Base-by-base conservation (phyloP, 2,888 invertebrate species). In the Ametastegia equiseti region DNA sequence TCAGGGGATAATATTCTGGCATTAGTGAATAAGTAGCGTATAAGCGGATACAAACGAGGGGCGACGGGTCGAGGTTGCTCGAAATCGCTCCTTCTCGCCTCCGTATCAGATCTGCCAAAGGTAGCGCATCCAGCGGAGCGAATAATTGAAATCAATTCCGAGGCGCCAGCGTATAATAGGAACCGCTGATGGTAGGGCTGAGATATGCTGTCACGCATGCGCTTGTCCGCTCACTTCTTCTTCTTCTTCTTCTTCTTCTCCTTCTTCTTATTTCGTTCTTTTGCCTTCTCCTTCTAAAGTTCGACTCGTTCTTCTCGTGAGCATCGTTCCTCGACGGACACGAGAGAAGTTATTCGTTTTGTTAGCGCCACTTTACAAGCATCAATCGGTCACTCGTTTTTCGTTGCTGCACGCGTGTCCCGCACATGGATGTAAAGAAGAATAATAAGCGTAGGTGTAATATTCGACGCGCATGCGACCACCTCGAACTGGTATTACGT, bases 91-190 rank as follows among this genome's bases (percentile, higher is more conserved):
- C 60, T 63, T 78, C 78, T 63, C 78, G 78, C 60, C 63, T 57
- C 78, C 78, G 39, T 63, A 63, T 78, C 57, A 78, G 78, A 80
- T 69, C 69, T 81, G 83, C 75, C 71, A 65, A 79, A 80, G 65
- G 73, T 65, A 63, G 69, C 77, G 78, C 45, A 60, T 82, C 39
- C 80, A 47, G 65, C 30, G 45, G 77, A 69, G 75, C 57, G 79
- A 42, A 71, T 65, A 75, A 80, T 79, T 50, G 79, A 78, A 81
- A 81, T 81, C 57, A 39, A 69, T 60, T 78, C 79, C 69, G 50
- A 45, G n/a, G 80, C 83, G 82, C 84, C 83, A 77, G 73, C 81
- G 83, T 83, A 78, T 78, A 60, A 63, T 63, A 63, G 63, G 78
- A 60, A 78, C 60, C 42, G 42, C 75, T 57, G 75, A 57, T 63